Evolutionary conservation across 1,140 invertebrate species (phyloP), one percentile per base, ranked within the genome.

Genomic region (Ganaspis sp.): DNA sequence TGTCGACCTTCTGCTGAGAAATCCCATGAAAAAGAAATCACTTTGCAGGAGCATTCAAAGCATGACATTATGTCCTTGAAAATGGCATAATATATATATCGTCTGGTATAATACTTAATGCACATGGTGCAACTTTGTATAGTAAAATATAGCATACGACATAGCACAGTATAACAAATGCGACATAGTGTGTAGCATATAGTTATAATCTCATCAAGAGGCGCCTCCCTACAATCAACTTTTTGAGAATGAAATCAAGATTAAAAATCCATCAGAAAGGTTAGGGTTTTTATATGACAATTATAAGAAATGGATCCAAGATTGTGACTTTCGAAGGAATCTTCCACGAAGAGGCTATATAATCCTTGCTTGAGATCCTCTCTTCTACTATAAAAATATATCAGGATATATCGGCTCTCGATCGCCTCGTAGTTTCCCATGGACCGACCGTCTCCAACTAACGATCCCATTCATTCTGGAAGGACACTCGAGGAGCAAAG

Each of bases 391-490:
- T 21, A 64, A 64, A 64, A 64, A 64, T 64, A 64, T 64, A 64
- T 64, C 58, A 64, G 58, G 58, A 64, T 64, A 64, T 64, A 64
- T 64, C 58, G 58, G 58, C 21, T 64, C 58, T 64, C 58, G 58
- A 64, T 64, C 58, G 58, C 58, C 58, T 64, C 23, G 58, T 29
- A 64, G 54, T 64, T 64, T 64, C 58, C 23, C 58, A 64, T 64
- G 58, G 58, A 64, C 58, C 58, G 19, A 17, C 45, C 58, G 15
- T 12, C 23, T 64, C 15, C 8, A 64, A 29, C 58, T 64, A 64
- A 64, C 58, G 58, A 64, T 64, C 58, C 58, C 58, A 64, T 64
- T 64, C 58, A 64, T 64, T 64, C 58, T 64, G 58, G 26, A 64
- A 29, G 58, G 58, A 64, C 58, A 29, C 54, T 29, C 23, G 54